Evolutionary conservation across 2,888 invertebrate species (phyloP).

Genomic region (Gisinianus flammeolus): DNA sequence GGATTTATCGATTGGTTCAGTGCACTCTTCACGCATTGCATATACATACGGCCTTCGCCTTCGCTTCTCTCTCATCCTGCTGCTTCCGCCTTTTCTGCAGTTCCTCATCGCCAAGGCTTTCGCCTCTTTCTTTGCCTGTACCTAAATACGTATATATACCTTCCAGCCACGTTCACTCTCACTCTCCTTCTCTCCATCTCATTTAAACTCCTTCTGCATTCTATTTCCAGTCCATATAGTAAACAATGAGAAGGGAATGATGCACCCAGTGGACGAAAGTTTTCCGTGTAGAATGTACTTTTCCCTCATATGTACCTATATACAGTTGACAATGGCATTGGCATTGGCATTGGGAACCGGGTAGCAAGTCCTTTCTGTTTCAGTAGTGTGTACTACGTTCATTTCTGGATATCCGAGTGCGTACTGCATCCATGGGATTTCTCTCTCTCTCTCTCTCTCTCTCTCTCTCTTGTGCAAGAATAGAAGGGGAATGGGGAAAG

Average conservation of each 20-base stretch:
- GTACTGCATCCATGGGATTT: neutral
- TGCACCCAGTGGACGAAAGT: constrained; percentile 6
- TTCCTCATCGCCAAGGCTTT: too few relatives aligned
- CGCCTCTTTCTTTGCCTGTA: too few relatives aligned
- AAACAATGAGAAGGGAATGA: neutral
- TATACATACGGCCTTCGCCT: neutral
- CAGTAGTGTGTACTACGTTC: neutral
- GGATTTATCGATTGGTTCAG: constrained; percentile 32
- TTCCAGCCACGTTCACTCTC: neutral
- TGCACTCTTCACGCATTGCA: neutral
- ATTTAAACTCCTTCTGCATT: too few relatives aligned
- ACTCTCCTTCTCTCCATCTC: neutral
- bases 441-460: neutral
- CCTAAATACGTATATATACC: too few relatives aligned
- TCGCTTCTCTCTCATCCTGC: neutral
- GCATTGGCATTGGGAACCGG: neutral
- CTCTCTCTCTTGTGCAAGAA: neutral
- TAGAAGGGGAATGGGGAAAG: constrained; percentile 1
- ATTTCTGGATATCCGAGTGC: too few relatives aligned
- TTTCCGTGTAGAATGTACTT: constrained; percentile 18
- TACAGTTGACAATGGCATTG: neutral
- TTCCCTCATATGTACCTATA: neutral
- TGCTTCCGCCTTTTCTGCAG: too few relatives aligned
- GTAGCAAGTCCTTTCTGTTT: neutral
- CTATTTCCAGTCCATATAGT: neutral